Percentiles rank a stretch among this genome's conserved stretches.
phyloP scores from a whole-genome alignment of 2,797 vertebrate genomes.

The Bovichtus variegatus region DNA sequence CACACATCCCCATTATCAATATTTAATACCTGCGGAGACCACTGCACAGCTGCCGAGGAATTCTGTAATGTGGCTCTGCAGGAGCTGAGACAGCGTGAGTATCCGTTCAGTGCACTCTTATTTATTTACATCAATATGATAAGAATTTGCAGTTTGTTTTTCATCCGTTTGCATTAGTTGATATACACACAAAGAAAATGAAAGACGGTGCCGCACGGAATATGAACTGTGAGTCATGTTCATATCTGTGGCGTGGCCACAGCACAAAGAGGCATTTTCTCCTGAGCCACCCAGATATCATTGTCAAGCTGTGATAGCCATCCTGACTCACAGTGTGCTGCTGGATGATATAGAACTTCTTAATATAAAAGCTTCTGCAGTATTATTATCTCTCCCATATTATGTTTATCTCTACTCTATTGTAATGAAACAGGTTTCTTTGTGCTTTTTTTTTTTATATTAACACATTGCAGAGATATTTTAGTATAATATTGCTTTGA shows the following conservation, averaged over 20 bases:
- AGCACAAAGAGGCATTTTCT: constrained; percentile 44
- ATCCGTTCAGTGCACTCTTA: constrained; percentile 14
- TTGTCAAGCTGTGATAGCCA: constrained; percentile 33
- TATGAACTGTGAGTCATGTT: constrained; percentile 49
- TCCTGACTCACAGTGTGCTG: constrained; percentile 12
- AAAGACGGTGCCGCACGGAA: constrained; percentile 45
- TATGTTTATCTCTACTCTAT: constrained; percentile 4
- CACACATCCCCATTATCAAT: constrained; percentile 68
- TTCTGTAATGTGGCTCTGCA: constrained; percentile 48
- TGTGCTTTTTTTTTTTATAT: constrained; percentile 1
- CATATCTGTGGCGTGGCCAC: constrained; percentile 39
- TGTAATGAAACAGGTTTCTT: constrained; percentile 18
- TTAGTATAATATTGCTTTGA: not conserved
- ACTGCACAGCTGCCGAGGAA: constrained; percentile 61
- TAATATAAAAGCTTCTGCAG: constrained; percentile 6
- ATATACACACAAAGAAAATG: constrained; percentile 22
- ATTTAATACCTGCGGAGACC: constrained; percentile 69
- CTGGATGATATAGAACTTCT: constrained; percentile 1
- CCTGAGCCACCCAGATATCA: constrained; percentile 46
- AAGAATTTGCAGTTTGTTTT: constrained; percentile 44
- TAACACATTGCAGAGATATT: not conserved
- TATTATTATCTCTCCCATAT: not conserved
- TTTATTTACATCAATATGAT: constrained; percentile 51
- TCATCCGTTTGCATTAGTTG: constrained; percentile 48
- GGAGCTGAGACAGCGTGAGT: constrained; percentile 30